Conservation (phyloP, 2,113 vertebrate species). For the Sylvilagus bachmani region DNA sequence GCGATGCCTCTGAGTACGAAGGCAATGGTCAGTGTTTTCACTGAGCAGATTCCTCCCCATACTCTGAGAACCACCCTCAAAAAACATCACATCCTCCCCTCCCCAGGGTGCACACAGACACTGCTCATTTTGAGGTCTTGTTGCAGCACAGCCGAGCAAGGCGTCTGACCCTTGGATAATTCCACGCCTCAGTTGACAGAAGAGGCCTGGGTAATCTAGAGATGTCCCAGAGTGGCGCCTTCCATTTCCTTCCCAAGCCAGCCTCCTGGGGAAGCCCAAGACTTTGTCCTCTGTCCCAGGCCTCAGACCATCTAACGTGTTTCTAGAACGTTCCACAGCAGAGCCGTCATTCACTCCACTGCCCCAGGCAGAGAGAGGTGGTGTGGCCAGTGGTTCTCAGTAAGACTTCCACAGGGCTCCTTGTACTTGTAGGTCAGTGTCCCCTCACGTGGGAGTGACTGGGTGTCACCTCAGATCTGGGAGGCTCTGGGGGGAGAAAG, state of each 20-base stretch:
- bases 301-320: not conserved
- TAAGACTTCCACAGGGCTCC: not conserved
- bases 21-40: conserved; percentile 22
- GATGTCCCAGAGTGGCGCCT: not conserved
- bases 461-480: not conserved
- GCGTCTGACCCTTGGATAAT: not conserved
- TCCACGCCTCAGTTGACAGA: not conserved
- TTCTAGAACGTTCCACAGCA: conserved; percentile 51
- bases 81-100: not conserved
- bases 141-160: not conserved
- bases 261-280: not conserved
- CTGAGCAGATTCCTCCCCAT: conserved; percentile 53
- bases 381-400: not conserved
- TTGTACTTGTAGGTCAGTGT: not conserved
- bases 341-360: not conserved
- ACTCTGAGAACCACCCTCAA: conserved; percentile 49
- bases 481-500: not conserved
- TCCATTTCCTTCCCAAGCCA: conserved; percentile 10
- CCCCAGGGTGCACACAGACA: not conserved
- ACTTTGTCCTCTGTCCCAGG: not conserved
- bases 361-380: not conserved
- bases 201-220: not conserved
- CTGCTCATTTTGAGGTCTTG: not conserved
- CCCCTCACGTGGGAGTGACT: not conserved
- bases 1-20: not conserved